Conservation (phyloP, 1,140 invertebrate genomes). For the Phthorimaea operculella region DNA sequence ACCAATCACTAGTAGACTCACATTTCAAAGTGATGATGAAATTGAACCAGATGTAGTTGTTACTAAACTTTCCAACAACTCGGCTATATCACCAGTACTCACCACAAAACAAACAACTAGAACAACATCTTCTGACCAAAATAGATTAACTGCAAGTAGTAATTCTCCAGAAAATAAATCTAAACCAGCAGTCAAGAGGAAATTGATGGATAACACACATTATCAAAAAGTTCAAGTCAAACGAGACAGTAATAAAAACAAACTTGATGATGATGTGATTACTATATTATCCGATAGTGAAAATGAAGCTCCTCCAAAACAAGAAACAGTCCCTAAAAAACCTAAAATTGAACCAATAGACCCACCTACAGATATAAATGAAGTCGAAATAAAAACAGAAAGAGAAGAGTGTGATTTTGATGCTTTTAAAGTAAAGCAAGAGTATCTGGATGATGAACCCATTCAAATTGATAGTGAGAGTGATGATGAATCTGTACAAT, state of each 20-base stretch:
- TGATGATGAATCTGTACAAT: conserved; percentile 43
- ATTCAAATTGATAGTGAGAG: conserved; percentile 50
- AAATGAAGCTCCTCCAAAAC: conserved; percentile 17
- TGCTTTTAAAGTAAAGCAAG: conserved; percentile 55
- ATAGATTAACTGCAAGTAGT: not conserved
- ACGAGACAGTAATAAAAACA: not conserved
- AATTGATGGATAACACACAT: not conserved
- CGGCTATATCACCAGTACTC: too few species aligned
- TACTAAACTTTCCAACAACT: too few species aligned
- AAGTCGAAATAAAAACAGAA: conserved; percentile 30
- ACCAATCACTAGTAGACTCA: conserved; percentile 30
- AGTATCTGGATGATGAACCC: conserved; percentile 47
- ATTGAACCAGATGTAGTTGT: conserved; percentile 23
- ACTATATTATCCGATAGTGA: conserved; percentile 33
- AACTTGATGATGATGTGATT: conserved; percentile 10
- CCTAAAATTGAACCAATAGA: conserved; percentile 26
- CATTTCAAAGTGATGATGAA: conserved; percentile 39
- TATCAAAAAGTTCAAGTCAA: conserved; percentile 1
- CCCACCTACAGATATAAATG: conserved; percentile 20
- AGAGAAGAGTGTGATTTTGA: conserved; percentile 45
- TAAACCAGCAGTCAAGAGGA: conserved; percentile 1
- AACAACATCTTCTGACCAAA: not conserved
- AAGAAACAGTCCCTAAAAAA: conserved; percentile 23
- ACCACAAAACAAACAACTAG: conserved; percentile 8
- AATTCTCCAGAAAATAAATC: not conserved